A percentile compares a stretch with the other conserved stretches of the same genome.
phyloP scores from a whole-genome alignment of 2,113 vertebrate genomes.

The Xyliphius kryptos region DNA sequence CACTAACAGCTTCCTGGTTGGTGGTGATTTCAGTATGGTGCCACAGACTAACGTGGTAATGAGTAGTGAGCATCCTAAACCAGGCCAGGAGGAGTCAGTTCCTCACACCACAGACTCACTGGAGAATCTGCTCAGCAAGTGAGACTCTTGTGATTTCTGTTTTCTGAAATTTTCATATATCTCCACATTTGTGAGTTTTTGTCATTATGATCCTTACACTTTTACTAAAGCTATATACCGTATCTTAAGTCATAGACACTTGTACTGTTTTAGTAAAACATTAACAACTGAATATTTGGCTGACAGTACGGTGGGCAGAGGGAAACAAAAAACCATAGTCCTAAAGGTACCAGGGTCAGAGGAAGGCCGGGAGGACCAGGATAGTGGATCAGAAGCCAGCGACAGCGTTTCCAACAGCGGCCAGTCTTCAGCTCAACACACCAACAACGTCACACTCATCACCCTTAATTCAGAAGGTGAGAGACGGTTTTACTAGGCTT shows the following conservation, averaged over 20 bases:
- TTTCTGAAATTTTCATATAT: neutral
- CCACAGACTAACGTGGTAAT: conserved; percentile 96
- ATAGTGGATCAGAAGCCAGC: conserved; percentile 93
- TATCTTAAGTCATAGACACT: too few relatives aligned
- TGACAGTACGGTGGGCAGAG: conserved; percentile 74
- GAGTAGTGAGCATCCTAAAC: conserved; percentile 84
- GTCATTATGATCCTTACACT: too few relatives aligned
- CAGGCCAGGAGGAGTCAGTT: conserved; percentile 72
- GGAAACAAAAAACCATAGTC: conserved; percentile 92
- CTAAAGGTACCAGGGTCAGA: conserved; percentile 89
- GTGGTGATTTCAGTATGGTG: conserved; percentile 85
- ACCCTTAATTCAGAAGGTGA: conserved; percentile 94
- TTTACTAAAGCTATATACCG: too few relatives aligned
- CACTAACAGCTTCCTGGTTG: too few relatives aligned
- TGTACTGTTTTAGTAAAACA: too few relatives aligned
- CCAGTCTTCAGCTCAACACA: conserved; percentile 70
- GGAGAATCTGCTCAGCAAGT: conserved; percentile 96
- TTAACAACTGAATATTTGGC: conserved; percentile 27
- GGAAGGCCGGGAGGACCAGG: conserved; percentile 88
- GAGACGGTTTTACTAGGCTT: neutral
- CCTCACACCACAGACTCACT: conserved; percentile 75
- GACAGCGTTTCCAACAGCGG: conserved; percentile 87
- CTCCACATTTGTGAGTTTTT: too few relatives aligned
- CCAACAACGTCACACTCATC: conserved; percentile 92
- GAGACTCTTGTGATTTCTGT: conserved; percentile 51